Evolutionary conservation across 1,140 invertebrate genomes (phyloP).

Genomic region (Drosophila novamexicana): DNA sequence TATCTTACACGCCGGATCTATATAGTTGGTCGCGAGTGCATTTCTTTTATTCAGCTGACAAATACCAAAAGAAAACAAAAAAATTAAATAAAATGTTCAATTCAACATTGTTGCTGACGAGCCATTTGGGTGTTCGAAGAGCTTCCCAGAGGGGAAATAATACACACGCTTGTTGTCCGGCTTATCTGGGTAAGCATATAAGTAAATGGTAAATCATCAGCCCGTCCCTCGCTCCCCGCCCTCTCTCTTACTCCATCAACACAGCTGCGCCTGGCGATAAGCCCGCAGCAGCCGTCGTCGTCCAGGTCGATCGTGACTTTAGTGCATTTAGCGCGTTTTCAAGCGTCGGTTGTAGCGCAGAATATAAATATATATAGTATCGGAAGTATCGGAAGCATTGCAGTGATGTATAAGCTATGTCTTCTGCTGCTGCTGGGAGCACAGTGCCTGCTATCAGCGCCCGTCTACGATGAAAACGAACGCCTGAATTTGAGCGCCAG

Average conservation of each 20-base stretch:
- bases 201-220: neutral
- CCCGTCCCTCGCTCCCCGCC: neutral
- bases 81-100: neutral
- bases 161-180: constrained; percentile 32
- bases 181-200: constrained; percentile 30
- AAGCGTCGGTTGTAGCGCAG: constrained; percentile 29
- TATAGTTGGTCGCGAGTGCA: neutral
- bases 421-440: constrained; percentile 19
- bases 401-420: constrained; percentile 9
- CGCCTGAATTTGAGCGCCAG: constrained; percentile 48
- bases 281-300: constrained; percentile 17
- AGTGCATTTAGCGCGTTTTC: constrained; percentile 39
- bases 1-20: neutral
- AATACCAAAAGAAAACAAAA: constrained; percentile 1
- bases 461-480: constrained; percentile 15
- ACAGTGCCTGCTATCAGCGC: neutral
- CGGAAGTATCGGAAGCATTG: neutral
- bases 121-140: constrained; percentile 8
- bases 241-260: neutral
- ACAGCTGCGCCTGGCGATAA: constrained; percentile 22
- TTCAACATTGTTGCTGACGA: constrained; percentile 28
- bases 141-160: constrained; percentile 38
- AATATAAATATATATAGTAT: constrained; percentile 25
- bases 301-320: constrained; percentile 13
- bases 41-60: neutral